phyloP scores from a whole-genome alignment of 1,140 invertebrate genomes.

The Conus betulinus region DNA sequence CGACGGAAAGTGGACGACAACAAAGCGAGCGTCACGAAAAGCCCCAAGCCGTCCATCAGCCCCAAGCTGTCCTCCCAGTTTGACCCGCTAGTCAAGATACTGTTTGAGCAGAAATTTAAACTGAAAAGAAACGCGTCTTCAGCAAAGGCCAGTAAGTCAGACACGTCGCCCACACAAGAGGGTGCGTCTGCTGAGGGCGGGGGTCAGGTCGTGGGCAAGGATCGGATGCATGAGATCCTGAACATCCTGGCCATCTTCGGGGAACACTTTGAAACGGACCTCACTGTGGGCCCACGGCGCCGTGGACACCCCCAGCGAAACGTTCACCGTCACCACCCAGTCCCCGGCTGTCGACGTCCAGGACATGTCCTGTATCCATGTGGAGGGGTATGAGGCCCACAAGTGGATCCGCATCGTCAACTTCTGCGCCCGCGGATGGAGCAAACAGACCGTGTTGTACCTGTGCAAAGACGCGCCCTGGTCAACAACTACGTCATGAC shows the following conservation, averaged over 20 bases:
- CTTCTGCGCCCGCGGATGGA: conserved; percentile 36
- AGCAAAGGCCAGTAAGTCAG: background rate
- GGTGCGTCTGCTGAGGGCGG: too few relatives aligned
- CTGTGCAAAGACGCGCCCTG: conserved; percentile 30
- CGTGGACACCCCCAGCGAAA: background rate
- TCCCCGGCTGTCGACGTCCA: too few relatives aligned
- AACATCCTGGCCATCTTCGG: background rate
- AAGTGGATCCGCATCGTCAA: conserved; percentile 41
- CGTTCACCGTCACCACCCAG: background rate
- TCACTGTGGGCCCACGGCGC: background rate
- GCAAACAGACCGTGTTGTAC: background rate
- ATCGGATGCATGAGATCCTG: background rate
- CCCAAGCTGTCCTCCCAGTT: background rate
- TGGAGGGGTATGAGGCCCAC: conserved; percentile 14
- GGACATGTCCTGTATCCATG: conserved; percentile 18
- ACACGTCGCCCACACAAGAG: background rate
- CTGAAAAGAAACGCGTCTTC: background rate
- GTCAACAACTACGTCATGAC: conserved; percentile 48
- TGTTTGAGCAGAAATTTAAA: background rate
- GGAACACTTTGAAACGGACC: background rate
- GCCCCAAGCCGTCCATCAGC: background rate
- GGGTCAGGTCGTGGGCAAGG: background rate
- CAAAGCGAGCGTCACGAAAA: background rate
- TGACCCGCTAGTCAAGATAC: background rate
- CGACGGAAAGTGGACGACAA: background rate